Evolutionary conservation across 2,888 invertebrate genomes (phyloP), one percentile per base, ranked within the genome.

Genomic region (Corbicula japonica): DNA sequence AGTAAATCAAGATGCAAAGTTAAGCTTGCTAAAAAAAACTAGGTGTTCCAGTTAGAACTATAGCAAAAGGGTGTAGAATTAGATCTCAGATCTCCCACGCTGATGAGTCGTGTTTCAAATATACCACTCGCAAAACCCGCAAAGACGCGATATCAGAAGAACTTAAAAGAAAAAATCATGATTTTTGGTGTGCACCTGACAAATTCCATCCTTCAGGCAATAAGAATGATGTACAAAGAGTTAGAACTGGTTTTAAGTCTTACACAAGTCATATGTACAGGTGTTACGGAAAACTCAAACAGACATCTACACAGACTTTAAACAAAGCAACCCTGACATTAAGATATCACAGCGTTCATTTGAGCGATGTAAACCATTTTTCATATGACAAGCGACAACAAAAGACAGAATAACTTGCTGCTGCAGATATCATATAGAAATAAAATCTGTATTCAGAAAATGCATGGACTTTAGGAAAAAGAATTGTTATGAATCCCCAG

Each of bases 221-320:
- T 56, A 78, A 74, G 30, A 58, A 62, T 3, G 73, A 79, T 54
- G 60, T 77, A 8, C 71, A 72, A 44, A 52, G 68, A 10, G 28
- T 58, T 23, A 38, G 73, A 34, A 63, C 60, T 44, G 72, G 68
- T 5, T 32, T 30, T 50, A 73, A 63, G 2, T 12, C 50, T 38
- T 78, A 78, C 54, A 32, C 62, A 46, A 62, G 62, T 28, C 76
- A 76, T 35, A 2, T 6, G 46, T 69, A 30, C 23, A 76, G 26
- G 23, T 76, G 18, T 32, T 77, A 8, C 65, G 66, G 34, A 72
- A 77, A 68, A 66, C 72, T 28, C 72, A 77, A 30, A 66, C 77
- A 28, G 72, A 72, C 35, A 56, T 61, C 30, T 77, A 56, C 18
- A 3, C 41, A 30, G 72, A 72, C 10, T 77, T 72, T 34, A 73